These are phyloP conservation scores for Acanthochromis polyacanthus DNA, from an alignment of 2,113 vertebrate species.

Conservation along the genomic window DNA sequence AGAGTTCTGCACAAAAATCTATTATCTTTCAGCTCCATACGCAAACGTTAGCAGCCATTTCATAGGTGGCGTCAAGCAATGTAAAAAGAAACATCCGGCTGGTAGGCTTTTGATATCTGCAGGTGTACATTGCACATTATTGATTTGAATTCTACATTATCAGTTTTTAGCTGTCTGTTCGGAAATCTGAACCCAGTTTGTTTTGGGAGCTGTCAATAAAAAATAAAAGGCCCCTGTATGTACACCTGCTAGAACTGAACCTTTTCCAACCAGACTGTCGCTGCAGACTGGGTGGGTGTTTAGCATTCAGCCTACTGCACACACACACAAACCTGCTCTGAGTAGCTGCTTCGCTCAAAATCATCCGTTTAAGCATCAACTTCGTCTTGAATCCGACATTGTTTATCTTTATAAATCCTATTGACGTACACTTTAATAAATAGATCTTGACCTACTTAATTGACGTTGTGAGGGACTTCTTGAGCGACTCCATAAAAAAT, in stretches of 20 bases:
- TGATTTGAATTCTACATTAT: no score
- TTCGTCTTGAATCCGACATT: neutral
- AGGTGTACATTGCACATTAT: no score
- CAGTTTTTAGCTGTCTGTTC: no score
- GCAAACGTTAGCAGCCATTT: neutral
- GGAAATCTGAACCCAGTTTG: neutral
- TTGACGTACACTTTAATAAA: neutral
- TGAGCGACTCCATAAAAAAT: constrained; percentile 27
- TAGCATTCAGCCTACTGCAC: constrained; percentile 72
- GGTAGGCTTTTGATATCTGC: no score
- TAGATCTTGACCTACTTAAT: neutral
- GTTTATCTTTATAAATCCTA: neutral
- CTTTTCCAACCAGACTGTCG: constrained; percentile 69
- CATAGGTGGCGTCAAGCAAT: neutral
- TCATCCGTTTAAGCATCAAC: constrained; percentile 6
- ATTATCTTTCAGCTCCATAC: neutral
- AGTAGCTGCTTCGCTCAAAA: constrained; percentile 29
- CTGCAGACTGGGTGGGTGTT: constrained; percentile 67
- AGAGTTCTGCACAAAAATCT: neutral
- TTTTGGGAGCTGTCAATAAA: constrained; percentile 25
- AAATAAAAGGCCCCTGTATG: constrained; percentile 55
- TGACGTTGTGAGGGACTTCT: constrained; percentile 3
- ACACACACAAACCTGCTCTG: constrained; percentile 54
- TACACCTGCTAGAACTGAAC: constrained; percentile 81
- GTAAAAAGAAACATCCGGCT: no score